Percentiles rank a stretch among this genome's conserved stretches.
Conservation (phyloP, 2,113 vertebrate species). For the Chaetops frenatus region DNA sequence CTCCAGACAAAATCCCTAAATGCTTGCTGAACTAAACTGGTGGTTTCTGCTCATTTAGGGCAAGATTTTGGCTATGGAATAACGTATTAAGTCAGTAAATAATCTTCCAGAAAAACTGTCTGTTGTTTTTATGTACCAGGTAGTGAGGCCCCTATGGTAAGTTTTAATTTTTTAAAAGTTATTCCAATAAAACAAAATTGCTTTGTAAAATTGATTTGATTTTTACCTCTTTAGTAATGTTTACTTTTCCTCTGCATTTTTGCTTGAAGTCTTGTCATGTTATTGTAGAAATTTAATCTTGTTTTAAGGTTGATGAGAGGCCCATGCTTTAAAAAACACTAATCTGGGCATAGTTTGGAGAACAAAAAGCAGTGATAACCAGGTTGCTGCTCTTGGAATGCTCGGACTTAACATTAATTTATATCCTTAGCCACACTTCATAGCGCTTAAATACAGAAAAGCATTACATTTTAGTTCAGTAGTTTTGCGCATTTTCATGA, state of each 20-base stretch:
- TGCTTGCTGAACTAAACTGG: not conserved
- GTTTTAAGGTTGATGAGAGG: not conserved
- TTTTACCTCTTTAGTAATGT: not conserved
- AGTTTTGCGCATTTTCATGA: not conserved
- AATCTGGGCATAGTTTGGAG: not conserved
- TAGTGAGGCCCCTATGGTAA: not conserved
- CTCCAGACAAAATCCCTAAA: not conserved
- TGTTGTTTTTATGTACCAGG: not conserved
- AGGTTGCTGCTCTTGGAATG: not conserved
- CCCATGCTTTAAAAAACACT: not conserved
- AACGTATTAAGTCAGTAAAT: not conserved
- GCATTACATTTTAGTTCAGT: not conserved
- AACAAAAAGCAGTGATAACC: not conserved
- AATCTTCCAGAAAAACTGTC: not conserved
- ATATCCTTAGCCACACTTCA: not conserved
- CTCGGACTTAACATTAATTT: not conserved
- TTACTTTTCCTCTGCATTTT: not conserved
- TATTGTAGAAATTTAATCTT: not conserved
- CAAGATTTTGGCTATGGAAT: not conserved
- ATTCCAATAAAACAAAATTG: not conserved
- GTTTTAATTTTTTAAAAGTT: no score
- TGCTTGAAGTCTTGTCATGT: not conserved
- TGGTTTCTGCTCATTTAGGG: not conserved
- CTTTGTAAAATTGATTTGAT: not conserved
- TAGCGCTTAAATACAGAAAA: not conserved